Percentiles rank a stretch among this genome's conserved stretches.
phyloP scores from a whole-genome alignment of 2,888 invertebrate genomes.

The Hemithea aestivaria region DNA sequence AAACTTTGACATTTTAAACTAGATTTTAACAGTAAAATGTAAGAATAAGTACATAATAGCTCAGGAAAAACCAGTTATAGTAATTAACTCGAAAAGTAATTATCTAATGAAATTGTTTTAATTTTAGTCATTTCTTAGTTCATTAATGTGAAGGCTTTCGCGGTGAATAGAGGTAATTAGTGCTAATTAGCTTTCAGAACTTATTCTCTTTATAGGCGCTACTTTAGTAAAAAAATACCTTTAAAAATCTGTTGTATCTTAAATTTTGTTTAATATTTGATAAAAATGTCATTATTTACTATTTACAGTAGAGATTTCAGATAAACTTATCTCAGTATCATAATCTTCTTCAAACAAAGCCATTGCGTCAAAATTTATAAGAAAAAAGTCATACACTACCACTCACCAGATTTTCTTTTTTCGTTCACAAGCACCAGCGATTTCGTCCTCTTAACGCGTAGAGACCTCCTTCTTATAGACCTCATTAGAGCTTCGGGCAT shows the following conservation, averaged over 20 bases:
- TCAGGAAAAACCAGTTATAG: no score
- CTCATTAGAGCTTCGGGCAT: slow-evolving; percentile 87
- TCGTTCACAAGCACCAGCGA: slow-evolving; percentile 85
- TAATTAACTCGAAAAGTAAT: background rate
- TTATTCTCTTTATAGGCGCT: no score
- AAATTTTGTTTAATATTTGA: no score
- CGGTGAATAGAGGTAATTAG: slow-evolving; percentile 7
- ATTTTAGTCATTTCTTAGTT: background rate
- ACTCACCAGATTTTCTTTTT: slow-evolving; percentile 89
- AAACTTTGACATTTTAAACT: no score
- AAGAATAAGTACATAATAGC: no score
- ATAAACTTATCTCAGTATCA: slow-evolving; percentile 1
- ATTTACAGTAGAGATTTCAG: no score
- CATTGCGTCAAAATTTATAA: slow-evolving; percentile 6
- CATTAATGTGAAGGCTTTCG: slow-evolving; percentile 2
- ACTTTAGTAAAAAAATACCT: no score
- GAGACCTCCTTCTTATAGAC: slow-evolving; percentile 84
- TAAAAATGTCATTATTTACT: no score
- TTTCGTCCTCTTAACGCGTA: slow-evolving; percentile 87
- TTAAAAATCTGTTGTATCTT: no score
- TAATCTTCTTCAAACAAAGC: slow-evolving; percentile 4
- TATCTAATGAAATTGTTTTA: no score
- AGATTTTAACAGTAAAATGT: no score
- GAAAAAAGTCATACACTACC: slow-evolving; percentile 58
- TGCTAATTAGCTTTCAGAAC: slow-evolving; percentile 8